phyloP scores from a whole-genome alignment of 2,888 invertebrate genomes.

The Gisinianus flammeolus region DNA sequence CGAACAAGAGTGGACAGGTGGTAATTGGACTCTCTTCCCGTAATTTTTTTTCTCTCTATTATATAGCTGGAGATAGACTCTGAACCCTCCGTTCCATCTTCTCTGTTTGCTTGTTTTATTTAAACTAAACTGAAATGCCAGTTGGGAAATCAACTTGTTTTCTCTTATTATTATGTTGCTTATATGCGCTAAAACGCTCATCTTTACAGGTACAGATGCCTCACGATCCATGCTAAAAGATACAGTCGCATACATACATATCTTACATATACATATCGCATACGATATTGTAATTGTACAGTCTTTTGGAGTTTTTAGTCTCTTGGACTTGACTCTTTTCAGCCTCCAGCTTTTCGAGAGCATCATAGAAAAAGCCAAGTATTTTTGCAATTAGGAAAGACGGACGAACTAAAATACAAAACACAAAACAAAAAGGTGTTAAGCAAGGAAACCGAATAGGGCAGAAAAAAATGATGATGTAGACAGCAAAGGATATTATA shows the following conservation, averaged over 20 bases:
- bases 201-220: too few species aligned
- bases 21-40: conserved; percentile 37
- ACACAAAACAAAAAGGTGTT: not conserved
- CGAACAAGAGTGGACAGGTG: conserved; percentile 41
- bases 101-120: not conserved
- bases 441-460: conserved; percentile 1
- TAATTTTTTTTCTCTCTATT: not conserved
- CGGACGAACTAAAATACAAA: not conserved
- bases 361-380: not conserved
- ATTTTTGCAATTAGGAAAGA: conserved; percentile 14
- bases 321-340: too few species aligned
- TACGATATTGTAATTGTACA: not conserved
- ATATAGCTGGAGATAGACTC: not conserved
- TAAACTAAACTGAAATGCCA: conserved; percentile 8
- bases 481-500: not conserved
- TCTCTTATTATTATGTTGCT: conserved; percentile 1
- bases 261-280: too few species aligned
- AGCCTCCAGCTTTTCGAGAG: not conserved
- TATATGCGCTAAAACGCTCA: too few species aligned
- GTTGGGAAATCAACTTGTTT: conserved; percentile 32
- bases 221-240: too few species aligned
- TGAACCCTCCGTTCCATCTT: not conserved
- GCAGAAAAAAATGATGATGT: not conserved
- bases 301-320: too few species aligned
- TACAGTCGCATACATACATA: too few species aligned